These are phyloP conservation scores for Gadopsis marmoratus DNA, from an alignment of 2,797 vertebrate genomes.

Conservation along the genomic window DNA sequence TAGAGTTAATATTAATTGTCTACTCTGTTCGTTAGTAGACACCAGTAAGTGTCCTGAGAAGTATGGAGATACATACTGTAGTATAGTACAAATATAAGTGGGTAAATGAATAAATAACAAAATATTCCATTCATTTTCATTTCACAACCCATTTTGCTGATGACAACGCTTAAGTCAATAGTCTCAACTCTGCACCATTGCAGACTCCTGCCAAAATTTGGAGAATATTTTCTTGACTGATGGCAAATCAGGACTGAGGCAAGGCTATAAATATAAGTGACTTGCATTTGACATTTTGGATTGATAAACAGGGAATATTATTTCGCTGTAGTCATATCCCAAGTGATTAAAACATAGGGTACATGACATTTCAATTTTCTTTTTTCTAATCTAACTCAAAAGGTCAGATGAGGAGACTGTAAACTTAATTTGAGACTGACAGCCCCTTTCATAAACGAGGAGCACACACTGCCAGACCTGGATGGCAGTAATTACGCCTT, in stretches of 20 bases:
- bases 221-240: slow-evolving; percentile 29
- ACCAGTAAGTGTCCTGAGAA: background rate
- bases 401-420: slow-evolving; percentile 63
- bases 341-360: slow-evolving; percentile 52
- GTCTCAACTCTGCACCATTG: background rate
- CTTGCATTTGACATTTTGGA: slow-evolving; percentile 64
- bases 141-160: background rate
- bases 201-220: slow-evolving; percentile 21
- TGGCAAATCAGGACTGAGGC: slow-evolving; percentile 11
- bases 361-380: slow-evolving; percentile 62
- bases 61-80: background rate
- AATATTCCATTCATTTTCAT: background rate
- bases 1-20: background rate
- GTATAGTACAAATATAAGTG: background rate
- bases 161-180: background rate
- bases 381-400: slow-evolving; percentile 42
- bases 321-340: slow-evolving; percentile 43
- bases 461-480: slow-evolving; percentile 19
- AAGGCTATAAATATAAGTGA: slow-evolving; percentile 28
- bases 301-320: slow-evolving; percentile 53
- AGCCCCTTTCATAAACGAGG: slow-evolving; percentile 35
- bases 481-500: slow-evolving; percentile 42
- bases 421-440: slow-evolving; percentile 56
- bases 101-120: slow-evolving; percentile 2
- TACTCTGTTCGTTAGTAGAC: background rate